A percentile compares a stretch with the other conserved stretches of the same genome.
phyloP scores from a whole-genome alignment of 2,113 vertebrate species.

The Rhinolophus ferrumequinum region DNA sequence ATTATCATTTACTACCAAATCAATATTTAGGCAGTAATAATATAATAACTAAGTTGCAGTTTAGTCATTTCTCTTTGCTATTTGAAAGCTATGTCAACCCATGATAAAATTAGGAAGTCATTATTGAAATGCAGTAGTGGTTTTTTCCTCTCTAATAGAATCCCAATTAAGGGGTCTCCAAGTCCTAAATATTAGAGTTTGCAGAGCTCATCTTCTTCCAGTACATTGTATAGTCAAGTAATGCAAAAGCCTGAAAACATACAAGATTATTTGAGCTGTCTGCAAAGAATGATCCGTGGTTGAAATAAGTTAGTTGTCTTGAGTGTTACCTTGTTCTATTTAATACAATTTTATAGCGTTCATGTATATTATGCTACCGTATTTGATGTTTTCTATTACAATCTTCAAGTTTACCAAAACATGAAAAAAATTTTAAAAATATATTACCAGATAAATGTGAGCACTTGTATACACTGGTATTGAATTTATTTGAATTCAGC shows the following conservation, averaged over 20 bases:
- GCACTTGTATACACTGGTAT: not conserved
- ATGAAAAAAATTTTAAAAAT: not conserved
- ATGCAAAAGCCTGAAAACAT: not conserved
- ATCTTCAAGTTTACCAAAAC: not conserved
- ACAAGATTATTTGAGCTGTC: not conserved
- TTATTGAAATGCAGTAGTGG: not conserved
- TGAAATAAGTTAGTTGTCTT: conserved; percentile 2
- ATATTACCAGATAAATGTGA: not conserved
- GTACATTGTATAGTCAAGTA: not conserved
- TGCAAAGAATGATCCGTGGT: not conserved
- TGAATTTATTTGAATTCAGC: not conserved
- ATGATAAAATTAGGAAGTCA: not conserved
- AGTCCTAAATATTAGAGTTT: not conserved
- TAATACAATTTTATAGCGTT: not conserved
- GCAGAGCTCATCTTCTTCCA: not conserved
- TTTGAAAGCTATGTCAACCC: not conserved
- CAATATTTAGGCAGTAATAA: not conserved
- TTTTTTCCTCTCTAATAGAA: not conserved
- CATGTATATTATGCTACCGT: not conserved
- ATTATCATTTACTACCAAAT: not conserved
- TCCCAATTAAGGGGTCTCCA: not conserved
- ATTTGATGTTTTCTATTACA: not conserved
- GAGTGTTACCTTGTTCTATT: not conserved
- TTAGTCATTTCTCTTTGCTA: not conserved
- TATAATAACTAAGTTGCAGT: not conserved